A percentile compares a stretch with the other conserved stretches of the same genome.
Conservation (phyloP, 37 sponge, comb jelly and placozoan genomes). For the Axinella damicornis region DNA sequence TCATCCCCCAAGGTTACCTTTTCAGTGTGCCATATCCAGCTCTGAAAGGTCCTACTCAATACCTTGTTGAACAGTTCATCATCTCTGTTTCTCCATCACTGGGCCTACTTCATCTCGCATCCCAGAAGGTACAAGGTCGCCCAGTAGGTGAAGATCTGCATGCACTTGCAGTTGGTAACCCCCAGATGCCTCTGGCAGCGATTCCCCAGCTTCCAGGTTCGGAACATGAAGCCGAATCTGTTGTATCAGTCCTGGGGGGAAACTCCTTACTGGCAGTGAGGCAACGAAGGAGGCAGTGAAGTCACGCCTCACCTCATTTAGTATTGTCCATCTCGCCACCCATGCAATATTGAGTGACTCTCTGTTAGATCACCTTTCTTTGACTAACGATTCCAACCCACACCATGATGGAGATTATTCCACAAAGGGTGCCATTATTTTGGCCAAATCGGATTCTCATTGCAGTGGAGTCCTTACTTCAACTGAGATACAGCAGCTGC, state of each 20-base stretch:
- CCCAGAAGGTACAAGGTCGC: no score
- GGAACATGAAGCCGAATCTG: conserved; percentile 21
- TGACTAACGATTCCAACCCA: not conserved
- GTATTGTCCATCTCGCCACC: conserved; percentile 57
- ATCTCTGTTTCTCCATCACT: conserved; percentile 44
- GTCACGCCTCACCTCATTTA: not conserved
- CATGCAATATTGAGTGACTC: conserved; percentile 58
- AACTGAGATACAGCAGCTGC: conserved; percentile 33
- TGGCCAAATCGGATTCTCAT: conserved; percentile 26
- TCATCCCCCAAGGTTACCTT: conserved; percentile 52
- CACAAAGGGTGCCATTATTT: conserved; percentile 50
- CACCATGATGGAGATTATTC: conserved; percentile 45
- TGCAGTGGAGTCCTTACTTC: conserved; percentile 60
- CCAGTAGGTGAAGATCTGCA: not conserved
- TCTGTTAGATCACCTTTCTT: conserved; percentile 14
- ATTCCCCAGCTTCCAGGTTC: conserved; percentile 62
- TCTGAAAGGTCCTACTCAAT: conserved; percentile 14
- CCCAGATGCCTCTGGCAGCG: conserved; percentile 44
- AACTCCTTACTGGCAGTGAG: not conserved
- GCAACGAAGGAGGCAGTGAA: conserved; percentile 44
- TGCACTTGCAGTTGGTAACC: conserved; percentile 43
- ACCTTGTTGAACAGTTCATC: conserved; percentile 39
- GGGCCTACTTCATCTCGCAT: conserved; percentile 6
- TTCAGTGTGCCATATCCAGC: conserved; percentile 59
- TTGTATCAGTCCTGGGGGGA: conserved; percentile 26